These are phyloP conservation scores for Rhyacophila brunnea DNA, from an alignment of 1,140 invertebrate species.

Conservation along the genomic window DNA sequence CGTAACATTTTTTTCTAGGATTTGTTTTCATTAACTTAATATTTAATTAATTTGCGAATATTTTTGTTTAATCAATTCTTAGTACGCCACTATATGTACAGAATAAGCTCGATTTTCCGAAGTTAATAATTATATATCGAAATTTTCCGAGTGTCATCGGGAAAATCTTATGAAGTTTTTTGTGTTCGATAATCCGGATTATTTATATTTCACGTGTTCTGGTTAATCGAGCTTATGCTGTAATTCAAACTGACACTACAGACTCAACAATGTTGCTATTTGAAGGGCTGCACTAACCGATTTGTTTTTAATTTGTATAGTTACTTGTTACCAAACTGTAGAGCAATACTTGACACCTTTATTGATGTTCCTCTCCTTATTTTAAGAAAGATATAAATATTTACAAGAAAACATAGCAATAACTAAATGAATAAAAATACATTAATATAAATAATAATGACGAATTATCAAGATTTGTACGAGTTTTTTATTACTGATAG, in stretches of 20 bases:
- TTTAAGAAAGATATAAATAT: conserved; percentile 57
- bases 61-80: neutral
- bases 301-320: conserved; percentile 27
- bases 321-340: conserved; percentile 49
- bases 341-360: conserved; percentile 54
- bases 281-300: conserved; percentile 53
- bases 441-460: conserved; percentile 36
- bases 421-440: conserved; percentile 48
- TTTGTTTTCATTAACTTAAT: no score
- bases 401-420: conserved; percentile 57
- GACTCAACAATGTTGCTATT: conserved; percentile 50
- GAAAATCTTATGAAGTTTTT: no score
- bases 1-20: no score
- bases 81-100: no score
- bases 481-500: conserved; percentile 54
- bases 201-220: no score
- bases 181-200: no score
- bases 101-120: no score
- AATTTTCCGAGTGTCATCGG: no score
- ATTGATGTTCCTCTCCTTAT: conserved; percentile 58
- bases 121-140: no score
- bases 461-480: conserved; percentile 53
- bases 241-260: neutral
- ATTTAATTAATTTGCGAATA: no score
- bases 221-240: no score